These are phyloP conservation scores for Pinna nobilis DNA, from an alignment of 1,140 invertebrate species.

Conservation along the genomic window DNA sequence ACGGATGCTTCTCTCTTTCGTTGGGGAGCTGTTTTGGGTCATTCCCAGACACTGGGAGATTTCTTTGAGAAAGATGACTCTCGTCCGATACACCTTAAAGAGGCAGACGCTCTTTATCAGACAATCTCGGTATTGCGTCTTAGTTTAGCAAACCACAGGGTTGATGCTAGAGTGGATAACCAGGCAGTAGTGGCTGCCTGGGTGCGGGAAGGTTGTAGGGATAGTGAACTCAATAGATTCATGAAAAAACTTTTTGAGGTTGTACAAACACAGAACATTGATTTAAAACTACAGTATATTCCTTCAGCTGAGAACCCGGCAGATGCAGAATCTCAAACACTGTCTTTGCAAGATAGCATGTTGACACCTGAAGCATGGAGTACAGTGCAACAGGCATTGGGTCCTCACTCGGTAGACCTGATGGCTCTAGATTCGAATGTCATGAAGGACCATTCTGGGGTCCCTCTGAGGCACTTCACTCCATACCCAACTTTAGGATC, in stretches of 20 bases:
- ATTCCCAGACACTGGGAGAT: constrained; percentile 1
- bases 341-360: constrained; percentile 5
- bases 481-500: background rate
- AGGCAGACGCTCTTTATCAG: constrained; percentile 17
- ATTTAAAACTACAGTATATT: constrained; percentile 29
- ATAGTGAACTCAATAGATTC: constrained; percentile 8
- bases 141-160: constrained; percentile 20
- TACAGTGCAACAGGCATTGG: background rate
- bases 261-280: constrained; percentile 17
- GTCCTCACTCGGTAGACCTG: constrained; percentile 28
- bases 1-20: constrained; percentile 16
- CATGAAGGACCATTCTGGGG: background rate
- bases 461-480: constrained; percentile 10
- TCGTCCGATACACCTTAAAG: constrained; percentile 29
- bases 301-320: constrained; percentile 30
- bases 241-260: constrained; percentile 21
- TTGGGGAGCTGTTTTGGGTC: constrained; percentile 8
- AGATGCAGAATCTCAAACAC: constrained; percentile 2
- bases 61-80: constrained; percentile 2
- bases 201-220: constrained; percentile 18
- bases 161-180: constrained; percentile 32
- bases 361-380: constrained; percentile 1
- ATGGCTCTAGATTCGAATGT: constrained; percentile 38
- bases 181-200: constrained; percentile 10
- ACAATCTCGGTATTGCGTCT: background rate